Conservation (phyloP, 2,113 vertebrate genomes). For the Gopherus flavomarginatus region DNA sequence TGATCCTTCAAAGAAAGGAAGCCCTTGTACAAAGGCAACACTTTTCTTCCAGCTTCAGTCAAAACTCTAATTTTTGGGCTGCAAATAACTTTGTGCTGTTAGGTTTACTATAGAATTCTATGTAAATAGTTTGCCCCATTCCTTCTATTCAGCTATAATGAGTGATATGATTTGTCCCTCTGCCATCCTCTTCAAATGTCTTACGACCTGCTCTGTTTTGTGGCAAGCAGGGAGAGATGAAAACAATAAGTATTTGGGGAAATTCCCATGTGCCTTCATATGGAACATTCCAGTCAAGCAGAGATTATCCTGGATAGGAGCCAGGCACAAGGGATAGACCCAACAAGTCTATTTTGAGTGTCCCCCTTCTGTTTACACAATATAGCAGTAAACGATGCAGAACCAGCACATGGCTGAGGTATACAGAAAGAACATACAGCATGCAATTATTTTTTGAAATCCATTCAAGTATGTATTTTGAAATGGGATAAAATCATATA, state of each 20-base stretch:
- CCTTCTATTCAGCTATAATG: not conserved
- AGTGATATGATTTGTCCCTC: not conserved
- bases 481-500: not conserved
- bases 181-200: not conserved
- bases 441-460: not conserved
- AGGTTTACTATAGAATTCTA: conserved; percentile 15
- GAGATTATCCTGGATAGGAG: not conserved
- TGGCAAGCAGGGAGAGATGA: not conserved
- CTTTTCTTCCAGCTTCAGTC: not conserved
- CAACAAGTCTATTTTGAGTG: not conserved
- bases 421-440: not conserved
- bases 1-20: conserved; percentile 23
- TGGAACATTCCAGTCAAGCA: not conserved
- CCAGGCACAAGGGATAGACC: not conserved
- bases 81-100: conserved; percentile 3
- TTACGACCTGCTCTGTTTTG: not conserved
- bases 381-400: not conserved
- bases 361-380: not conserved
- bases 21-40: not conserved
- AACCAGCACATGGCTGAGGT: not conserved
- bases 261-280: accelerated
- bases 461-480: not conserved
- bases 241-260: not conserved
- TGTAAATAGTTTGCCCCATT: conserved; percentile 21
- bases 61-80: conserved; percentile 14